These are phyloP conservation scores for Agrypnia vestita DNA, from an alignment of 1,140 invertebrate species.

Conservation along the genomic window DNA sequence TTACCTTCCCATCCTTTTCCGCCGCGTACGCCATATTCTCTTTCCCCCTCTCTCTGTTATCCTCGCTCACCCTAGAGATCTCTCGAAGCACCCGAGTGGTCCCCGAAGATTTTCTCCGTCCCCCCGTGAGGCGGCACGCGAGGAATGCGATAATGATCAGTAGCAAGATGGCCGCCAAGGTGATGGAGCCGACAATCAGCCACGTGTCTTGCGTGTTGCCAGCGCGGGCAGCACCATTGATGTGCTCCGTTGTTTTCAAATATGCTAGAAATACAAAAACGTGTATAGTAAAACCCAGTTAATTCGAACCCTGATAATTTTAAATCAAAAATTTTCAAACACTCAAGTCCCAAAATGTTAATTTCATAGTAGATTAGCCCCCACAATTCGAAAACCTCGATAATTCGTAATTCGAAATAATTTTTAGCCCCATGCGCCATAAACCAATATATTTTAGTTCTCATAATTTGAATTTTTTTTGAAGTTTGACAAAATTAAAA, in stretches of 20 bases:
- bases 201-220: conserved; percentile 75
- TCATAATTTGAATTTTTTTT: too few species aligned
- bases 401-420: too few species aligned
- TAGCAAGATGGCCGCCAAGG: conserved; percentile 77
- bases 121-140: conserved; percentile 74
- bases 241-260: conserved; percentile 77
- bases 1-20: conserved; percentile 55
- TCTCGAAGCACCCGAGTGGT: conserved; percentile 21
- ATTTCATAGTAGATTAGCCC: too few species aligned
- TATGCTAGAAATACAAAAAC: conserved; percentile 77
- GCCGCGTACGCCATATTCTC: conserved; percentile 55
- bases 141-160: conserved; percentile 77
- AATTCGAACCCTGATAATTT: too few species aligned
- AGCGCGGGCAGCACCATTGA: conserved; percentile 75
- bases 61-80: background rate
- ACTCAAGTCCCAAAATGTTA: too few species aligned
- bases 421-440: too few species aligned
- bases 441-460: too few species aligned
- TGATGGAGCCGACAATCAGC: conserved; percentile 76
- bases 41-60: conserved; percentile 21
- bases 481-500: too few species aligned
- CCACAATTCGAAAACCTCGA: too few species aligned
- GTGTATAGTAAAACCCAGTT: too few species aligned
- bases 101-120: conserved; percentile 67
- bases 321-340: too few species aligned